A percentile compares a stretch with the other conserved stretches of the same genome.
Evolutionary conservation across 2,797 vertebrate species (phyloP).

Genomic region (Clarias pachynema): DNA sequence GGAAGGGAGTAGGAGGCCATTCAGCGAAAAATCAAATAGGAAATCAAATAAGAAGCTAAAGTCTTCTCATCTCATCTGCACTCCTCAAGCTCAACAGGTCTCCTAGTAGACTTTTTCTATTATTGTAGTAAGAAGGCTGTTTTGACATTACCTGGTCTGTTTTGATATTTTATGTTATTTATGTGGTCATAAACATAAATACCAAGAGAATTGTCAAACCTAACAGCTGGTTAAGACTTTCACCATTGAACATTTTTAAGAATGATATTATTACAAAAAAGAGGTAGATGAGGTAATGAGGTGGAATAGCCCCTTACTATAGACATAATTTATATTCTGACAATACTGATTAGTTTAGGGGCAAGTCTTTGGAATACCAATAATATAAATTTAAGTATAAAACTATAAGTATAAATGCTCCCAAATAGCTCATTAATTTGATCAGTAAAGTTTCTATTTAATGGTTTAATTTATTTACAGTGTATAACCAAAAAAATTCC

Average conservation of each 20-base stretch:
- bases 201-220: neutral
- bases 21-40: constrained; percentile 48
- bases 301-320: neutral
- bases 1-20: constrained; percentile 23
- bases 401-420: too few species aligned
- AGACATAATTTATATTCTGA: neutral
- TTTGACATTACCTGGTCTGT: neutral
- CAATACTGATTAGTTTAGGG: neutral
- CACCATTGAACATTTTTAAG: neutral
- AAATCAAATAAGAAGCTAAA: constrained; percentile 52
- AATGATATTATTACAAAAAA: neutral
- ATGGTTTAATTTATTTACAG: neutral
- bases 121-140: neutral
- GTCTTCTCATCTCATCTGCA: constrained; percentile 36
- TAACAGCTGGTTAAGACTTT: neutral
- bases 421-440: neutral
- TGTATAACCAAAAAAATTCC: neutral
- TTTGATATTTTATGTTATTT: neutral
- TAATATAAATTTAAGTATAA: neutral
- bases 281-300: neutral
- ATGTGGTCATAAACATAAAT: neutral
- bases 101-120: neutral
- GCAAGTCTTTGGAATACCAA: neutral
- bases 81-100: constrained; percentile 2
- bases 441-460: neutral